phyloP scores from a whole-genome alignment of 2,888 invertebrate species.

The Brachyopa scutellaris region DNA sequence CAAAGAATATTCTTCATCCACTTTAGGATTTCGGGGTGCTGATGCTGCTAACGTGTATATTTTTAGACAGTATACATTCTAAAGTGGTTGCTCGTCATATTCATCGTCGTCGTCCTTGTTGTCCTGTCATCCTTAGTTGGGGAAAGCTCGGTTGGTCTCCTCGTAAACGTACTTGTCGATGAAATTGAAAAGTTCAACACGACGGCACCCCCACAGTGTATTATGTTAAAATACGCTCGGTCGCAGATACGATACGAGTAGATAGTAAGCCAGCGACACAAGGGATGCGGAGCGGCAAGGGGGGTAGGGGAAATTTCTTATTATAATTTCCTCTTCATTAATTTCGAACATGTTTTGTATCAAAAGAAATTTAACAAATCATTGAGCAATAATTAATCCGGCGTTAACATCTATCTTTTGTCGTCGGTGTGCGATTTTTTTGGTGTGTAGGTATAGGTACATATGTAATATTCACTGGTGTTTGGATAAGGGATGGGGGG shows the following conservation, averaged over 20 bases:
- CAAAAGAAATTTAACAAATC: conserved; percentile 75
- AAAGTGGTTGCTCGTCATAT: conserved; percentile 33
- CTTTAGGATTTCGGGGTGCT: conserved; percentile 33
- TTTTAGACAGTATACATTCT: conserved; percentile 57
- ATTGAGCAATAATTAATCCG: conserved; percentile 80
- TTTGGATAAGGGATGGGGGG: not conserved
- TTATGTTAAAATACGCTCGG: conserved; percentile 48
- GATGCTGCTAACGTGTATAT: conserved; percentile 40
- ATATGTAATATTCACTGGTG: not conserved
- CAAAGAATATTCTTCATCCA: conserved; percentile 43
- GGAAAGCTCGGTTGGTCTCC: conserved; percentile 53
- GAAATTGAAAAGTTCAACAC: conserved; percentile 41
- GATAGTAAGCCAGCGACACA: not conserved
- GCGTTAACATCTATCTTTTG: conserved; percentile 76
- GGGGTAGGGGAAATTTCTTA: conserved; percentile 51
- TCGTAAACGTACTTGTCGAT: no score
- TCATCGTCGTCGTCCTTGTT: conserved; percentile 28
- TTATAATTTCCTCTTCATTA: conserved; percentile 72
- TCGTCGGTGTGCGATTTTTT: conserved; percentile 73
- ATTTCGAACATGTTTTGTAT: conserved; percentile 71
- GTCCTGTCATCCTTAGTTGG: conserved; percentile 14
- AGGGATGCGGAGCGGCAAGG: not conserved
- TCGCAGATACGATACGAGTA: no score
- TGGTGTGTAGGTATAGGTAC: conserved; percentile 75
- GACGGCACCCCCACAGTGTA: conserved; percentile 25